These are phyloP conservation scores for Dasypus novemcinctus DNA, from an alignment of 2,113 vertebrate genomes.

Conservation along the genomic window DNA sequence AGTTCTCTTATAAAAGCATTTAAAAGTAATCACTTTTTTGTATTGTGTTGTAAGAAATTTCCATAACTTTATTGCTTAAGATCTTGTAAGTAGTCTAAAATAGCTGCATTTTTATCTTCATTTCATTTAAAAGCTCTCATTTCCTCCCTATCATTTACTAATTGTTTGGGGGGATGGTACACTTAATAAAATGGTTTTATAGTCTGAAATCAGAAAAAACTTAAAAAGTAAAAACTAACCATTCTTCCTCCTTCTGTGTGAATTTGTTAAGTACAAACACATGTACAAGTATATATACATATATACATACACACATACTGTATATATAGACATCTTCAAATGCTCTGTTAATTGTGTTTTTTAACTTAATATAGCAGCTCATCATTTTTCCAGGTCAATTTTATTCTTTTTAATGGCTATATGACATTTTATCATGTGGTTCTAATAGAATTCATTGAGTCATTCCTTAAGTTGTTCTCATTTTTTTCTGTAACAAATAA, in stretches of 20 bases:
- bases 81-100: conserved; percentile 24
- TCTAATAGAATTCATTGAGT: not conserved
- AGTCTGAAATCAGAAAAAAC: not conserved
- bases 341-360: not conserved
- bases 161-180: not conserved
- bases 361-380: not conserved
- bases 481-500: not conserved
- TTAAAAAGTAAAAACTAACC: conserved; percentile 9
- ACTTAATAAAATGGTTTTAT: conserved; percentile 32
- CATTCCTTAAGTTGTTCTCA: not conserved
- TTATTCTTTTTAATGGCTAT: too few species aligned
- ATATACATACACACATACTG: not conserved
- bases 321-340: not conserved
- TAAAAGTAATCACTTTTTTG: not conserved
- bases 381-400: not conserved
- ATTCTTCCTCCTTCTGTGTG: too few species aligned
- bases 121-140: conserved; percentile 46
- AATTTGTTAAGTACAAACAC: too few species aligned
- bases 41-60: not conserved
- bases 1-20: not conserved
- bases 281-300: not conserved
- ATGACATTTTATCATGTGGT: not conserved
- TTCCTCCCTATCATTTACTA: not conserved
- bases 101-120: not conserved
- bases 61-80: not conserved